These are phyloP conservation scores for Porphyrio hochstetteri DNA, from an alignment of 2,113 vertebrate genomes.

Conservation along the genomic window DNA sequence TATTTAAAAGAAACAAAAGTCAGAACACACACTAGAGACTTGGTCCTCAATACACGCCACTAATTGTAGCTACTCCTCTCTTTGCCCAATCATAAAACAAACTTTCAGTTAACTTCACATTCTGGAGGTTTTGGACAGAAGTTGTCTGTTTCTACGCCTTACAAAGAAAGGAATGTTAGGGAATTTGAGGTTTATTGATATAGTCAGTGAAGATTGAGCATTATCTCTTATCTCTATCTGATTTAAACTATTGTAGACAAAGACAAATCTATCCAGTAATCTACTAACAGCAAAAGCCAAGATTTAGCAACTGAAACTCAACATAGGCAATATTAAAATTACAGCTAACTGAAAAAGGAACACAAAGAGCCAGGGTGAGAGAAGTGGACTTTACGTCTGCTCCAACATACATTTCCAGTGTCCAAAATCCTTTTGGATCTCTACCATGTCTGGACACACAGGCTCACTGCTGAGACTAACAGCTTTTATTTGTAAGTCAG, in stretches of 20 bases:
- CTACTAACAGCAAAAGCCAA: background rate
- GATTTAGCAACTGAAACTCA: background rate
- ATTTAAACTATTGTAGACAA: background rate
- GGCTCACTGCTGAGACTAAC: background rate
- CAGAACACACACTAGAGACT: background rate
- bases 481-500: background rate
- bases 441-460: background rate
- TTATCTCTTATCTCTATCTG: background rate
- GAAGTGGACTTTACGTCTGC: background rate
- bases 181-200: background rate
- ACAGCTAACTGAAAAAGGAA: background rate
- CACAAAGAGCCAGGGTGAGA: background rate
- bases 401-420: background rate
- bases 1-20: background rate
- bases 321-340: background rate
- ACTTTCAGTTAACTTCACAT: background rate
- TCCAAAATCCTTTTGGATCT: background rate
- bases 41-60: background rate
- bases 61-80: background rate
- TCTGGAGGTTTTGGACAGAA: background rate
- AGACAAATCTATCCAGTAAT: background rate
- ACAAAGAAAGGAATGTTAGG: background rate
- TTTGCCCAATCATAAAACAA: background rate
- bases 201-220: background rate
- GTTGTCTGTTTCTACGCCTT: background rate